Evolutionary conservation across 2,113 vertebrate species (phyloP), one percentile per base, ranked within the genome.

Genomic region (Hymenochirus boettgeri): DNA sequence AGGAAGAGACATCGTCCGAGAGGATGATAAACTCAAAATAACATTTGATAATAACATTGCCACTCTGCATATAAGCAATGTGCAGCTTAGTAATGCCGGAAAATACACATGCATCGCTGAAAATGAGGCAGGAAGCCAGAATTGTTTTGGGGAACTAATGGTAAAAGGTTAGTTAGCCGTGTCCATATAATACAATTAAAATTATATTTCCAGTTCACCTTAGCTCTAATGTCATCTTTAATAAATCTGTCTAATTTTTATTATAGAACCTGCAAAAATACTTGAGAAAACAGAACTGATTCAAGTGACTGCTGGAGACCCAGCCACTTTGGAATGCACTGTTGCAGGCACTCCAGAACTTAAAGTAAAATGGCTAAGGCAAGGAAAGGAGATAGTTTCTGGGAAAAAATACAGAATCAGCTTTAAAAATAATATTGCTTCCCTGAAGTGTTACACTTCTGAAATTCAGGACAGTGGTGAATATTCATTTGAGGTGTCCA

Each of bases 301-400:
- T 76, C 92, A 94, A 72, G 95, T 98, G 80, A 99, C 95, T 2
- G 90, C 92, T 42, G 94, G 96, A 5, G 94, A 96, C 50, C 90
- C 94, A 26, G 95, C 93, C 50, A 82, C 91, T 7, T 76, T 99
- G 83, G 96, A 97, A 71, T 95, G 93, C 53, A 93, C 83, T 1
- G 84, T 99, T 33, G 75, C 92, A 60, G 96, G 96, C 83, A 99
- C 93, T 71, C 93, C 94, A 62, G 94, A 97, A 22, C 86, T 99
- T 18, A 98, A 94, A 86, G 86, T 89, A n/a, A 97, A 95, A 71
- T 99, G 96, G 96, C 92, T 94, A 74, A 94, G 87, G 86, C 89
- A 96, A 4, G 93, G 91, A 47, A 97, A 88, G 23, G 90, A 92
- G 48, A 82, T 99, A 74, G 85, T 83, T 70, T 85, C 89, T 74